Base-by-base conservation (phyloP, 2,797 vertebrate genomes). In the Rhabdophis nuchalis region DNA sequence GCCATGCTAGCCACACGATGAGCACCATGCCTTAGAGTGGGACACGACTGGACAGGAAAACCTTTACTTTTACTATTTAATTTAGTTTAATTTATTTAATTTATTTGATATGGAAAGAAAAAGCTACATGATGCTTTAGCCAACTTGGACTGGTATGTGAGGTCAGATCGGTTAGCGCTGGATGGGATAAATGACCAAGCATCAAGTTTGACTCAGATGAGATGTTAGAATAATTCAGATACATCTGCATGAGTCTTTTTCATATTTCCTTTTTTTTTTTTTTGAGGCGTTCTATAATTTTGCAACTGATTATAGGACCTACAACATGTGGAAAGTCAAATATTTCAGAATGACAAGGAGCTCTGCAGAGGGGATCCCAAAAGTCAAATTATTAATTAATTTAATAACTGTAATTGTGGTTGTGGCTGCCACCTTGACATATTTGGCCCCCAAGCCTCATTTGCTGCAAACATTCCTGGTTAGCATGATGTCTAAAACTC, bases 191-290 rank as follows among this genome's bases (percentile, higher is more conserved):
- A 72, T 72, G 18, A 72, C 6, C 14, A 72, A 18, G 72, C 36
- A 82, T 46, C 72, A 46, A 5, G 36, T 23, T 25, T 12, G 72
- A 82, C 72, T 77, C 72, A 25, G 72, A 25, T 23, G 20, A 46
- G 36, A 82, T 82, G 10, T 41, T 41, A 41, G 36, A 41, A 23
- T 77, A 46, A 23, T 41, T 11, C 72, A 88, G 92, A 60, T 90
- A 93, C 95, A 5, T 94, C 61, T 94, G 89, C 50, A 52, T 1
- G 68, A 91, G 20, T 53, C 72, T 50, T 46, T 82, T 46, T 23
- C 32, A 20, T 18, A 41, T 8, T 23, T 89, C 36, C 2, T 90
- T 56, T 50, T 9, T 27, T 50, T 9, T 27, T 41, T 5, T 29
- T 4, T 87, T 86, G 50, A 64, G 56, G 3, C 29, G 16, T 8